Evolutionary conservation across 2,797 vertebrate genomes (phyloP).

Genomic region (Diplodus puntazzo): DNA sequence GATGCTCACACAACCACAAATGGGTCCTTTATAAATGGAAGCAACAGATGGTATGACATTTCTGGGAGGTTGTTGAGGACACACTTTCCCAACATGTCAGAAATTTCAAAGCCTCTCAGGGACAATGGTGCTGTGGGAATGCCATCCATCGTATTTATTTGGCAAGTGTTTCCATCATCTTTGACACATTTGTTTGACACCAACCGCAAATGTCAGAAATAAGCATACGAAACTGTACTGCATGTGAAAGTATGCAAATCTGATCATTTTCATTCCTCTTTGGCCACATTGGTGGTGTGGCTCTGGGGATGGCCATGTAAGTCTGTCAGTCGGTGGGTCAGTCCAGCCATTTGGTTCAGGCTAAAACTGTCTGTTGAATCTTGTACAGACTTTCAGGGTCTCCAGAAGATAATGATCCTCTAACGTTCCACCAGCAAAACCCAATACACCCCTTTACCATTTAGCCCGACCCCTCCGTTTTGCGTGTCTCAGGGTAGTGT

Average conservation of each 20-base stretch:
- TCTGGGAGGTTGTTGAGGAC: constrained; percentile 59
- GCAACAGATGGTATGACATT: constrained; percentile 63
- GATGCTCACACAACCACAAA: constrained; percentile 49
- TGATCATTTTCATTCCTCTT: constrained; percentile 15
- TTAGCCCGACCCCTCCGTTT: no score
- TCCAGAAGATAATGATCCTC: background rate
- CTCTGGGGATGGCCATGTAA: background rate
- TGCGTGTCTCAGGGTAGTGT: no score
- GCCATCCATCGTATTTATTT: constrained; percentile 31
- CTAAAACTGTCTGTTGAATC: background rate
- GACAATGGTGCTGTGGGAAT: constrained; percentile 46
- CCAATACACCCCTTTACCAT: no score
- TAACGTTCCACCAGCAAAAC: no score
- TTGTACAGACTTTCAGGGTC: background rate
- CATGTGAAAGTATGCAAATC: constrained; percentile 6
- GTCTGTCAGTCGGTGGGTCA: background rate
- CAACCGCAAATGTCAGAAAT: constrained; percentile 24
- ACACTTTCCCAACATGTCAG: constrained; percentile 44
- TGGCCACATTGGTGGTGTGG: no score
- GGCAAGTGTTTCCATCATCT: constrained; percentile 22
- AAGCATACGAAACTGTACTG: constrained; percentile 8
- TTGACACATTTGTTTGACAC: constrained; percentile 22
- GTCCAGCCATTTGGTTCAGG: background rate
- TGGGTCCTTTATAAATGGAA: constrained; percentile 52
- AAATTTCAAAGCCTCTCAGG: constrained; percentile 49